A percentile compares a stretch with the other conserved stretches of the same genome.
Evolutionary conservation across 1,140 invertebrate species (phyloP).

Genomic region (Caenorhabditis latens): DNA sequence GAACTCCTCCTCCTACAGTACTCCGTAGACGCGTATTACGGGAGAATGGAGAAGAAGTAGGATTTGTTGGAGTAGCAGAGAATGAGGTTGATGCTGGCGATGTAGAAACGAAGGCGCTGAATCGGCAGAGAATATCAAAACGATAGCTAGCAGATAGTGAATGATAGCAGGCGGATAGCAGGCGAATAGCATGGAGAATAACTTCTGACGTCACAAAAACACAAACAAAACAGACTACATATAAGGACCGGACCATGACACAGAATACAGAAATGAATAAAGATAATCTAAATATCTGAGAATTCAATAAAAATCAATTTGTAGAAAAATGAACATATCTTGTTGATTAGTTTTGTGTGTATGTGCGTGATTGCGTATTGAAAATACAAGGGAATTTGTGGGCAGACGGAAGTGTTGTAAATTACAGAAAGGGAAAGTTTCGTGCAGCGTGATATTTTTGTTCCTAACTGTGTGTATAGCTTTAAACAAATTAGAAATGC

Average conservation of each 20-base stretch:
- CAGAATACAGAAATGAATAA: not conserved
- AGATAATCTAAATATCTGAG: too few species aligned
- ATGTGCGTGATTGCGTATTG: not conserved
- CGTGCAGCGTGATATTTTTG: not conserved
- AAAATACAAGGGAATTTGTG: not conserved
- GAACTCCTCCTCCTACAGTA: constrained; percentile 48
- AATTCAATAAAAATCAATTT: not conserved
- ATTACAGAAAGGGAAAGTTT: not conserved
- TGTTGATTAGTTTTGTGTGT: constrained; percentile 41
- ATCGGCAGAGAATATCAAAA: constrained; percentile 22
- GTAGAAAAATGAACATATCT: not conserved
- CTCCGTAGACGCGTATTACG: constrained; percentile 41
- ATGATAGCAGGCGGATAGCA: constrained; percentile 23
- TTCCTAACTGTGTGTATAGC: too few species aligned
- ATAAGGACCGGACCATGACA: not conserved
- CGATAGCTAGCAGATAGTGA: not conserved
- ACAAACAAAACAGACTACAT: not conserved
- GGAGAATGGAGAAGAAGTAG: constrained; percentile 24
- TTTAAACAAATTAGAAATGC: too few species aligned
- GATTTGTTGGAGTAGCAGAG: not conserved
- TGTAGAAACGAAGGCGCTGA: constrained; percentile 50
- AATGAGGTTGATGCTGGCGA: constrained; percentile 49
- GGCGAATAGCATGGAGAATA: not conserved
- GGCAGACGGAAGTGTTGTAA: not conserved
- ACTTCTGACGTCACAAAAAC: not conserved